Percentiles rank a stretch among this genome's conserved stretches.
Evolutionary conservation across 2,797 vertebrate species (phyloP).

Genomic region (Danio albolineatus): DNA sequence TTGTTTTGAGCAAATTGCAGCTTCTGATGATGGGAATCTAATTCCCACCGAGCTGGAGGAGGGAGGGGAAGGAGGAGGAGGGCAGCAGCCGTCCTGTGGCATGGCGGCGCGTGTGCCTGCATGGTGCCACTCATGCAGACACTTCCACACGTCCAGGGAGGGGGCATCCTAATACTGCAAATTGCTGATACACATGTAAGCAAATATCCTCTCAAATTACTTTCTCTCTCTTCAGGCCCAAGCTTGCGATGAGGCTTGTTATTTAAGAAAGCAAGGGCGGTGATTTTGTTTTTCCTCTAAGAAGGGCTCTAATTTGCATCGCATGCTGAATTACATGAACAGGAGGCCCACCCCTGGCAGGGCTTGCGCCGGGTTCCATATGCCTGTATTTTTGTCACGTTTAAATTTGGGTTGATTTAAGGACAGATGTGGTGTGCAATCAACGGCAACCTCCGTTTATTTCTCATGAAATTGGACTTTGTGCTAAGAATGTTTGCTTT

Average conservation of each 20-base stretch:
- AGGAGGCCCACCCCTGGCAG: slow-evolving; percentile 64
- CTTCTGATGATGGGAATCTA: slow-evolving; percentile 76
- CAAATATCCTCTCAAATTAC: slow-evolving; percentile 67
- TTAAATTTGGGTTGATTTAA: slow-evolving; percentile 80
- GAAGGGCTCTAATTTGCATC: slow-evolving; percentile 78
- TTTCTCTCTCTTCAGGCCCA: slow-evolving; percentile 86
- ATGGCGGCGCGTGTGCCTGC: slow-evolving; percentile 61
- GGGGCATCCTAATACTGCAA: slow-evolving; percentile 72
- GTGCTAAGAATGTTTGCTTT: slow-evolving; percentile 79
- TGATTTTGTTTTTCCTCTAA: slow-evolving; percentile 70
- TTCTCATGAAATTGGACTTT: slow-evolving; percentile 81
- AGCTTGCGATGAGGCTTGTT: slow-evolving; percentile 78
- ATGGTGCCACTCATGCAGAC: slow-evolving; percentile 64
- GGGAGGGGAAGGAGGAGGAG: slow-evolving; percentile 27
- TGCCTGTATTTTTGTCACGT: slow-evolving; percentile 74
- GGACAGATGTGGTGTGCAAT: slow-evolving; percentile 79
- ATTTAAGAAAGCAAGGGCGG: slow-evolving; percentile 76
- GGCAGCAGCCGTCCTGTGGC: slow-evolving; percentile 68
- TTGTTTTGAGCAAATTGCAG: slow-evolving; percentile 77
- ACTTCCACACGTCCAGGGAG: slow-evolving; percentile 58
- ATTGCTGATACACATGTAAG: slow-evolving; percentile 78
- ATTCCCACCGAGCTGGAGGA: slow-evolving; percentile 66
- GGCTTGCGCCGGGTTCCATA: slow-evolving; percentile 49
- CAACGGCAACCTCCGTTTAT: slow-evolving; percentile 79
- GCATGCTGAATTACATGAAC: slow-evolving; percentile 78